Evolutionary conservation across 2,113 vertebrate genomes (phyloP).

Genomic region (Ellobius talpinus): DNA sequence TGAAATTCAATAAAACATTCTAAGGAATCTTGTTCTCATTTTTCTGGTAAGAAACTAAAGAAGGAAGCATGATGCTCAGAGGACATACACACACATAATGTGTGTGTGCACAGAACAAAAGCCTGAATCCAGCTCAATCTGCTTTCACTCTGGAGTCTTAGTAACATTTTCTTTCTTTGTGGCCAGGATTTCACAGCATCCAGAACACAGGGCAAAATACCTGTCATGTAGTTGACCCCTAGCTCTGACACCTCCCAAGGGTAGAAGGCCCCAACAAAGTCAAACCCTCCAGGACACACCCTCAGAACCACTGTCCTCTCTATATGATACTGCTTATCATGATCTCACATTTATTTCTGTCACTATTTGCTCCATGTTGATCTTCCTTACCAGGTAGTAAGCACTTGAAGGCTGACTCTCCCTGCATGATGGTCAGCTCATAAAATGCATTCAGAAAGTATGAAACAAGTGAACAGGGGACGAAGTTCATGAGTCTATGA

Average conservation of each 20-base stretch:
- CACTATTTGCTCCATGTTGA: background rate
- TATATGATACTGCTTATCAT: background rate
- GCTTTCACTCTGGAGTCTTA: background rate
- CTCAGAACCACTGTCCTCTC: background rate
- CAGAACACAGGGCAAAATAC: background rate
- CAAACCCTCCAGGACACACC: background rate
- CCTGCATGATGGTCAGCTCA: background rate
- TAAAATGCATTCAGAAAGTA: background rate
- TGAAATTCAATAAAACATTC: background rate
- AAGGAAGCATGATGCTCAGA: background rate
- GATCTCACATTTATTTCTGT: background rate
- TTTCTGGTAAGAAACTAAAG: background rate
- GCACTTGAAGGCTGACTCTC: background rate
- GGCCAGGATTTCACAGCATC: background rate
- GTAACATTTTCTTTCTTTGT: background rate
- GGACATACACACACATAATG: background rate
- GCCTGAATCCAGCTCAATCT: background rate
- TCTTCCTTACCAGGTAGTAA: background rate
- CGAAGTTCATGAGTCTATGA: background rate
- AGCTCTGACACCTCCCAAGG: background rate
- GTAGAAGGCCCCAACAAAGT: background rate
- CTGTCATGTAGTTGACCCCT: background rate
- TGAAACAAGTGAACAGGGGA: background rate
- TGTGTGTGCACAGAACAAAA: background rate
- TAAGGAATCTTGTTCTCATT: background rate